Evolutionary conservation across 2,797 vertebrate genomes (phyloP), one percentile per base, ranked within the genome.

Genomic region (Iguana delicatissima): DNA sequence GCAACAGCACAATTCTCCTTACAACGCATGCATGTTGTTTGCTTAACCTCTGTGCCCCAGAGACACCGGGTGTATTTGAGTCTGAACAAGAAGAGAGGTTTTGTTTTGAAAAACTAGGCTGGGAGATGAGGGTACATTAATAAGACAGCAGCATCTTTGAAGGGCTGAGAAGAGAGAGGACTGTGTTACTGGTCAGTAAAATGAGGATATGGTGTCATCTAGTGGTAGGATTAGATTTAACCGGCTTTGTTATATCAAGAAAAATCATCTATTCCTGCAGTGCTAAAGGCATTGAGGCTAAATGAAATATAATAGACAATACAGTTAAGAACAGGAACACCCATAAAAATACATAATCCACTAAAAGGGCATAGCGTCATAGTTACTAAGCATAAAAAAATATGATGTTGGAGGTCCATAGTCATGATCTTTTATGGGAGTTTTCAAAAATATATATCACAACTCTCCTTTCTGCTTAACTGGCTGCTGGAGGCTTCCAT

Each of bases 131-230:
- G 69, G 57, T 24, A n/a, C 57, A 69, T 46, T 72, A 24, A n/a
- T 69, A n/a, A 59, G 5, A 16, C 4, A 14, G 18, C 32, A n/a
- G 18, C 80, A 4, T 84, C 42, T 76, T 12, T 62, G 16, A 6
- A 22, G 38, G 87, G 35, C 76, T 89, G 84, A 67, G 84, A 76
- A 82, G 35, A 89, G 55, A 1, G 84, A 1, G 67, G 0, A 1
- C 1, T 16, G 0, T 0, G 67, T 42, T 32, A 16, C 12, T 69
- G 67, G 29, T 7, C 32, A 55, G 57, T 57, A 94, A 90, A 77
- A 73, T 18, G 83, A 35, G 92, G 81, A 76, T 12, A 22, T 93
- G 90, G 88, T 92, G 92, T 95, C 96, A 88, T 91, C 95, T 90
- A 93, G 92, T 92, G 95, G 74, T 91, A 80, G 42, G 90, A 94